These are phyloP conservation scores for Aegypius monachus DNA, from an alignment of 2,113 vertebrate species.

Conservation along the genomic window DNA sequence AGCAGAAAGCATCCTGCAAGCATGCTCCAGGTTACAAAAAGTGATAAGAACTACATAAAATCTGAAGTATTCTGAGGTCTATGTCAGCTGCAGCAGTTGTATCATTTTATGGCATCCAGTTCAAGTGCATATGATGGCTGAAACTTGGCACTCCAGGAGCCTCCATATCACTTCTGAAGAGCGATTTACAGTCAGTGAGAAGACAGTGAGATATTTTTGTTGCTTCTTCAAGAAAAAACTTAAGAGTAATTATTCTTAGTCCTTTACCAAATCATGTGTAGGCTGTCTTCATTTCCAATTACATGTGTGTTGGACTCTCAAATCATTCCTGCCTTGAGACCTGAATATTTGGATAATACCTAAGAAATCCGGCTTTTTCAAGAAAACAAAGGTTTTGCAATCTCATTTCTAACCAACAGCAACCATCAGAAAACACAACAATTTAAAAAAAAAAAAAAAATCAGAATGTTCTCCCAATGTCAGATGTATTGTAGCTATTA, in stretches of 20 bases:
- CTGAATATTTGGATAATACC: not conserved
- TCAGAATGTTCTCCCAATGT: not conserved
- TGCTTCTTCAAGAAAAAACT: not conserved
- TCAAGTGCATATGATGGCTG: not conserved
- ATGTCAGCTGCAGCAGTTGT: not conserved
- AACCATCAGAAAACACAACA: not conserved
- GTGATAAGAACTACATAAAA: not conserved
- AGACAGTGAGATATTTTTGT: not conserved
- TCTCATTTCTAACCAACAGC: not conserved
- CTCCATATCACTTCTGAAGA: not conserved
- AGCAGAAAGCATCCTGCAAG: not conserved
- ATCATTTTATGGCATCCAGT: not conserved
- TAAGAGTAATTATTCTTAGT: not conserved
- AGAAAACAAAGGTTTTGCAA: not conserved
- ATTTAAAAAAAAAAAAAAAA: not conserved
- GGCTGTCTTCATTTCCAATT: not conserved
- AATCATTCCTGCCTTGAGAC: not conserved
- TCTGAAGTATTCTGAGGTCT: not conserved
- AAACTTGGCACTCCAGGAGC: not conserved
- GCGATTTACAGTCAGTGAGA: not conserved
- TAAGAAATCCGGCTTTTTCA: not conserved
- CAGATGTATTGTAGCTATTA: not conserved
- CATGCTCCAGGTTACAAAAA: not conserved
- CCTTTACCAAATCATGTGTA: not conserved
- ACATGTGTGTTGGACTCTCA: not conserved